These are phyloP conservation scores for Maconellicoccus hirsutus DNA, from an alignment of 1,140 invertebrate species.

Conservation along the genomic window DNA sequence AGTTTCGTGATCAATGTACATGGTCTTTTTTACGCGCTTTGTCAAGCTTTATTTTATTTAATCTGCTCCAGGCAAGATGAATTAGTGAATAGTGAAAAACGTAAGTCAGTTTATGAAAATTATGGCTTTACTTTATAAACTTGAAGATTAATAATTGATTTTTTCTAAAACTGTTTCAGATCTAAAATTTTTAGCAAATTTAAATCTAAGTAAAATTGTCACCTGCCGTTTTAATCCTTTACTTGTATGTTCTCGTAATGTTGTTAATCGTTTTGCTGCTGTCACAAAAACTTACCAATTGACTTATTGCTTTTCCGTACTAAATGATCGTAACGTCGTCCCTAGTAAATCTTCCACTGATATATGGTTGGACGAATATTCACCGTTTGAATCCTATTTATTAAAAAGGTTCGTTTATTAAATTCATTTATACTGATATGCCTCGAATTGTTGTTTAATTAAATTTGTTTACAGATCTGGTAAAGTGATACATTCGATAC, in stretches of 20 bases:
- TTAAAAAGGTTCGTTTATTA: slow-evolving; percentile 41
- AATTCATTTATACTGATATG: background rate
- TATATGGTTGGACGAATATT: slow-evolving; percentile 50
- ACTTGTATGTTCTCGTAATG: slow-evolving; percentile 56
- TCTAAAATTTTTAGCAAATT: slow-evolving; percentile 58
- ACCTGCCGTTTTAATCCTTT: slow-evolving; percentile 76
- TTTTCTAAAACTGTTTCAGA: slow-evolving; percentile 48
- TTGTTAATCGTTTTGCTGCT: slow-evolving; percentile 72
- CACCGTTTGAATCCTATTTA: slow-evolving; percentile 71
- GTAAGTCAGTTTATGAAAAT: slow-evolving; percentile 40
- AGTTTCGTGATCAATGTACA: slow-evolving; percentile 50
- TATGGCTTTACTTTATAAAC: slow-evolving; percentile 3
- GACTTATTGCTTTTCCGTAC: slow-evolving; percentile 80
- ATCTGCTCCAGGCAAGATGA: slow-evolving; percentile 78
- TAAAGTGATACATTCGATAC: background rate
- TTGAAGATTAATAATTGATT: slow-evolving; percentile 26
- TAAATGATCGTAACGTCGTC: slow-evolving; percentile 44
- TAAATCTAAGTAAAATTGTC: slow-evolving; percentile 73
- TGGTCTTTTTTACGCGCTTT: slow-evolving; percentile 75
- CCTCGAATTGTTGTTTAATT: background rate
- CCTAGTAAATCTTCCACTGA: slow-evolving; percentile 30
- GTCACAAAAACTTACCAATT: slow-evolving; percentile 76
- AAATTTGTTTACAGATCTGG: background rate
- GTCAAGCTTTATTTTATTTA: slow-evolving; percentile 81
- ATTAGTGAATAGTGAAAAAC: slow-evolving; percentile 57